phyloP scores from a whole-genome alignment of 2,888 invertebrate species.

The Xestia xanthographa region DNA sequence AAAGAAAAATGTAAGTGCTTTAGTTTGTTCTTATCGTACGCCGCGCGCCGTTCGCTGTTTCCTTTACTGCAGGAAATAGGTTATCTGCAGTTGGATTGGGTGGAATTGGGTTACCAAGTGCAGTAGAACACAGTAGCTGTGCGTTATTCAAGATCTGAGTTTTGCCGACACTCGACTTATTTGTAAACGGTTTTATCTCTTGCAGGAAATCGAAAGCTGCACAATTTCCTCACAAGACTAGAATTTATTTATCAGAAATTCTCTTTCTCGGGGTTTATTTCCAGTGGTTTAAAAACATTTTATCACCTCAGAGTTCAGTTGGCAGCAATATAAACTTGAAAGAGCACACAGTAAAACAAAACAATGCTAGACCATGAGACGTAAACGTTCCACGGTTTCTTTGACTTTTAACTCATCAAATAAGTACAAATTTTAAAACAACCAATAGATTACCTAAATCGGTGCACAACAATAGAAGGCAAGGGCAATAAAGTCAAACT shows the following conservation, averaged over 20 bases:
- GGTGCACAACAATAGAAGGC: conserved; percentile 74
- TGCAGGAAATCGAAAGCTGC: background rate
- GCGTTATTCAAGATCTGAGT: conserved; percentile 14
- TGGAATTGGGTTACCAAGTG: conserved; percentile 49
- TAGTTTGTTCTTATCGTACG: conserved; percentile 50
- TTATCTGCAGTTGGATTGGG: conserved; percentile 51
- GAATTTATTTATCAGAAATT: background rate
- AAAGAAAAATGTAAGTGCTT: conserved; percentile 54
- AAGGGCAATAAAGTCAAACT: conserved; percentile 82
- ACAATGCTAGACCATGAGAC: conserved; percentile 23
- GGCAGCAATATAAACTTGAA: conserved; percentile 29
- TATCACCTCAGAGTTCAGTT: background rate
- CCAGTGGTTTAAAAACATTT: conserved; percentile 15
- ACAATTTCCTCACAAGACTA: background rate
- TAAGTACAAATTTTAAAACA: conserved; percentile 57
- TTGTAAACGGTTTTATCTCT: background rate
- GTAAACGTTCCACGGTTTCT: conserved; percentile 28
- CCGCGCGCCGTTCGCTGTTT: conserved; percentile 39
- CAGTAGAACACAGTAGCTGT: conserved; percentile 14
- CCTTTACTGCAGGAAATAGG: conserved; percentile 55
- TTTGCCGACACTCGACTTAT: background rate
- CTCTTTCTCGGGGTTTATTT: background rate
- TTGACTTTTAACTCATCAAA: conserved; percentile 43
- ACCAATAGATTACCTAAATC: conserved; percentile 71
- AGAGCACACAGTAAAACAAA: conserved; percentile 17